A percentile compares a stretch with the other conserved stretches of the same genome.
Evolutionary conservation across 2,113 vertebrate species (phyloP).

Genomic region (Lophius piscatorius): DNA sequence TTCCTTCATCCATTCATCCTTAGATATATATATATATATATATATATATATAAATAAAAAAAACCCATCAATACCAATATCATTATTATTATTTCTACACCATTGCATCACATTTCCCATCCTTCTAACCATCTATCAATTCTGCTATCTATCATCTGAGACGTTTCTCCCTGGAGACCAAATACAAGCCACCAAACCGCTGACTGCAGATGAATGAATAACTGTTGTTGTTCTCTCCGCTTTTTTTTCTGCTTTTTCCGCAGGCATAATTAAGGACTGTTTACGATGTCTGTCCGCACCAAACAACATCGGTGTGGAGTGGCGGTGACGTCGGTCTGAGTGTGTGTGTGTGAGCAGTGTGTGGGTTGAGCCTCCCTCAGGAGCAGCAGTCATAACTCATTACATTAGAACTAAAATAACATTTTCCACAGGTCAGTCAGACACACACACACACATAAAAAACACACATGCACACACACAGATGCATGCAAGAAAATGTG

Average conservation of each 20-base stretch:
- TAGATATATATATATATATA: slow-evolving; percentile 13
- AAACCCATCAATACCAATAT: no score
- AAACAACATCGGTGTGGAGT: slow-evolving; percentile 34
- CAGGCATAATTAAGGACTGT: slow-evolving; percentile 52
- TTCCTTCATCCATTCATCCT: slow-evolving; percentile 19
- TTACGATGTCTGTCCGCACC: slow-evolving; percentile 50
- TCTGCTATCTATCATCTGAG: slow-evolving; percentile 23
- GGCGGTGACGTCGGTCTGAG: slow-evolving; percentile 34
- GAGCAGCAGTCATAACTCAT: slow-evolving; percentile 71
- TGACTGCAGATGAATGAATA: slow-evolving; percentile 47
- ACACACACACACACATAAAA: slow-evolving; percentile 1
- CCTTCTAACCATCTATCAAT: slow-evolving; percentile 27
- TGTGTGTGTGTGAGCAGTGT: slow-evolving; percentile 33
- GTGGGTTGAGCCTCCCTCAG: slow-evolving; percentile 55
- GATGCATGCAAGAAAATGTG: background rate
- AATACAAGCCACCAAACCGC: slow-evolving; percentile 13
- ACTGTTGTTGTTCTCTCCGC: slow-evolving; percentile 19
- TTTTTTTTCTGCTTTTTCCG: slow-evolving; percentile 22
- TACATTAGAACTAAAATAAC: slow-evolving; percentile 62
- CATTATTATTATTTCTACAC: slow-evolving; percentile 20
- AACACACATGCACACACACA: background rate
- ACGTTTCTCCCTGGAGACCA: slow-evolving; percentile 9
- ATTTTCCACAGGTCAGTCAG: slow-evolving; percentile 60
- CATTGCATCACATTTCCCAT: slow-evolving; percentile 1
- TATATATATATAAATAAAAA: no score